Evolutionary conservation across 2,113 vertebrate species (phyloP), one percentile per base, ranked within the genome.

Genomic region (Seriola quinqueradiata): DNA sequence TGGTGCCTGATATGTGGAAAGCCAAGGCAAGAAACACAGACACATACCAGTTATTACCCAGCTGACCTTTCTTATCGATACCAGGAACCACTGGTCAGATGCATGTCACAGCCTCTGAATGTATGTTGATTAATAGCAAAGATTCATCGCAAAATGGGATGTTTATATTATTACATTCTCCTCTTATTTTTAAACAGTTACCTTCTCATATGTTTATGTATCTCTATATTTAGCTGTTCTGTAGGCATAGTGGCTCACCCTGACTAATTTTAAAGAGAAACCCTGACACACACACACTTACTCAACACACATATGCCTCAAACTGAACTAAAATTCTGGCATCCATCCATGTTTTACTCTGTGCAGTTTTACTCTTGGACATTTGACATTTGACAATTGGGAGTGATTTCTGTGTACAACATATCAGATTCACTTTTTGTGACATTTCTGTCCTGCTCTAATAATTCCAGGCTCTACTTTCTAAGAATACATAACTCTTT

Each of bases 1-100:
- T 55, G 0, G 97, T 98, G 70, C 98, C 98, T 0, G 95, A 96
- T 77, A 60, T 96, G 86, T 99, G 97, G 98, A 95, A 96, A 17
- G 79, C 92, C 87, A 99, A 98, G 96, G 96, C 65, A 90, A 91
- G 92, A 77, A 40, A 72, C 60, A 42, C 32, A 55, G 59, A 40
- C 54, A 77, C 38, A 58, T 38, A 19, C 10, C 54, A 58, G 8
- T 52, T 44, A 34, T 75, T 69, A 34, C 65, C 28, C 21, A 10
- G 38, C 42, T 78, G 69, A 34, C 19, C 61, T 46, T 40, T 14
- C 34, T 11, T 54, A 14, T 34, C 9, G 17, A 17, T 54, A 46
- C 8, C 34, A 66, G 13, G 28, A n/a, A 14, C 1, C 44, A 19
- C 17, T 28, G 10, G 12, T 52, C 54, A 38, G n/a, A 19, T 42